These are phyloP conservation scores for Trichonephila inaurata DNA, from an alignment of 1,140 invertebrate genomes.

Conservation along the genomic window DNA sequence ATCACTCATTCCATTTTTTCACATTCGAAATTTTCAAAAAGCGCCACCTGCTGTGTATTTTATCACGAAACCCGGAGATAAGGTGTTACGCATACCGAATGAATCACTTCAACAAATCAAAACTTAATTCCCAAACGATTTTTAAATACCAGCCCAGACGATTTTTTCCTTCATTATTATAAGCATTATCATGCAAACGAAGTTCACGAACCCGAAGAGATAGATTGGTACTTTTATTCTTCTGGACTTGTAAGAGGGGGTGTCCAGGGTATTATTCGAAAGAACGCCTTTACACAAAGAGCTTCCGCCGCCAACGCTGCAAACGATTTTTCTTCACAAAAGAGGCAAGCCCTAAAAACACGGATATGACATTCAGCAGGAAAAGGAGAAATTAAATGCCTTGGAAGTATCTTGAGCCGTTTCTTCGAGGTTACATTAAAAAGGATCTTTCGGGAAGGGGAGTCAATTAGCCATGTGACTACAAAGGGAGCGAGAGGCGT, in stretches of 20 bases:
- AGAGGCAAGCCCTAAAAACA: conserved; percentile 39
- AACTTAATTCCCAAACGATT: neutral
- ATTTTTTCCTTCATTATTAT: neutral
- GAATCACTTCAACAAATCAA: neutral
- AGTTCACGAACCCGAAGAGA: conserved; percentile 4
- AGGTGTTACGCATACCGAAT: neutral
- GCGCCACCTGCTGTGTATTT: neutral
- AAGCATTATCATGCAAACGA: conserved; percentile 18
- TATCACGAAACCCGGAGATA: neutral
- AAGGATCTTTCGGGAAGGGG: neutral
- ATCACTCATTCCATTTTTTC: neutral
- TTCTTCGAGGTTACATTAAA: neutral
- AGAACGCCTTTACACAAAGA: conserved; percentile 40
- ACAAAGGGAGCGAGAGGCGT: neutral
- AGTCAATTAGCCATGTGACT: conserved; percentile 18
- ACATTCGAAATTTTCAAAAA: neutral
- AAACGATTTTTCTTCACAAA: conserved; percentile 29
- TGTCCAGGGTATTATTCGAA: neutral
- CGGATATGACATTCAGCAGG: neutral
- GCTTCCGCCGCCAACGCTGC: conserved; percentile 46
- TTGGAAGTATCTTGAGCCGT: neutral
- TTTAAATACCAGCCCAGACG: neutral
- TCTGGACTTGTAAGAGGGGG: neutral
- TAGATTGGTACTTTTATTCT: conserved; percentile 10
- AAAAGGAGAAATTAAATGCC: conserved; percentile 19